A percentile compares a stretch with the other conserved stretches of the same genome.
Conservation (phyloP, 1,140 invertebrate species). For the Temnothorax nylanderi region DNA sequence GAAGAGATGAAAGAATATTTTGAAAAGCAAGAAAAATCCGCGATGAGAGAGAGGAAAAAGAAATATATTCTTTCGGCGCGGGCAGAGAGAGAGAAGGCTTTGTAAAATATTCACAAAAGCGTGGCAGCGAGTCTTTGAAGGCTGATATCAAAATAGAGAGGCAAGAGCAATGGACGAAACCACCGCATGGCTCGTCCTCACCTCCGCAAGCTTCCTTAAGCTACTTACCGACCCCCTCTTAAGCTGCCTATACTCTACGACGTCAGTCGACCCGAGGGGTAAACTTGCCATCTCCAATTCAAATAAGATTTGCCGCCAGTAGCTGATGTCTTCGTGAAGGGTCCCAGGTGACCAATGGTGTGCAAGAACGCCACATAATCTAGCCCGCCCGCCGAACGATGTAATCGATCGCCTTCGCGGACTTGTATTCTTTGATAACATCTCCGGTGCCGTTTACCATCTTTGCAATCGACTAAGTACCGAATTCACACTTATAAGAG, state of each 20-base stretch:
- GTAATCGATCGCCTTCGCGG: slow-evolving; percentile 67
- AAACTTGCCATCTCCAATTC: slow-evolving; percentile 79
- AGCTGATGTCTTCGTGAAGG: slow-evolving; percentile 50
- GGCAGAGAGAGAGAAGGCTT: background rate
- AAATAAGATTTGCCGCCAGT: slow-evolving; percentile 78
- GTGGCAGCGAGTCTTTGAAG: slow-evolving; percentile 38
- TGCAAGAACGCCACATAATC: slow-evolving; percentile 67
- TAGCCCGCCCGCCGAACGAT: slow-evolving; percentile 48
- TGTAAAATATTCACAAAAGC: slow-evolving; percentile 49
- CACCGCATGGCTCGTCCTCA: slow-evolving; percentile 36
- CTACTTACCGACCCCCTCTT: slow-evolving; percentile 72
- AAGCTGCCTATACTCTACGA: slow-evolving; percentile 71
- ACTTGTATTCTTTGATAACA: slow-evolving; percentile 71
- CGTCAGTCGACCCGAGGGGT: slow-evolving; percentile 71
- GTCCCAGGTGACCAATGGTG: slow-evolving; percentile 63
- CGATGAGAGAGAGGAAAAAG: background rate
- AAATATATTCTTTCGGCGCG: background rate
- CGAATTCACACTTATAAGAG: slow-evolving; percentile 58
- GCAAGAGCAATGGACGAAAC: slow-evolving; percentile 53
- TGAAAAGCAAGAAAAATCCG: slow-evolving; percentile 10
- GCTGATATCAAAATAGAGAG: slow-evolving; percentile 48
- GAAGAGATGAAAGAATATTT: background rate
- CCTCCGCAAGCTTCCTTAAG: slow-evolving; percentile 68
- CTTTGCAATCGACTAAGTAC: slow-evolving; percentile 60
- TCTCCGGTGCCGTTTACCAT: slow-evolving; percentile 38